phyloP scores from a whole-genome alignment of 2,113 vertebrate genomes.

The Daubentonia madagascariensis region DNA sequence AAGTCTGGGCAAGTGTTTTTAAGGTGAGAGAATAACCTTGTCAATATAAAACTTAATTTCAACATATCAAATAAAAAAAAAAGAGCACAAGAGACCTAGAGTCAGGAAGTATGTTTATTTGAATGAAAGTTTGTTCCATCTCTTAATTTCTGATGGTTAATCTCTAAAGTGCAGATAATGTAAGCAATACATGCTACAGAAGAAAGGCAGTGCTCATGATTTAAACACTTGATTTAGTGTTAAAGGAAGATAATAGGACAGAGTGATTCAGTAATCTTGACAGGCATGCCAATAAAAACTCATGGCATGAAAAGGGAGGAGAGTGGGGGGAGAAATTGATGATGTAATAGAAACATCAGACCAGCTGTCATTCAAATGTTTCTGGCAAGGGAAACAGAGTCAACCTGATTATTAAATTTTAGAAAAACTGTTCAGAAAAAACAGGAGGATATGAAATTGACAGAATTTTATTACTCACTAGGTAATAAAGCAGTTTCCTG shows the following conservation, averaged over 20 bases:
- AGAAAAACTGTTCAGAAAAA: neutral
- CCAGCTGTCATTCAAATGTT: neutral
- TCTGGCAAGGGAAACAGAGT: neutral
- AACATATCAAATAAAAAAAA: neutral
- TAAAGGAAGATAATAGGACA: neutral
- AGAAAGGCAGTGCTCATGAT: neutral
- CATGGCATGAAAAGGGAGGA: neutral
- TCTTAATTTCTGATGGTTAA: neutral
- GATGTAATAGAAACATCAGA: neutral
- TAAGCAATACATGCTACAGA: neutral
- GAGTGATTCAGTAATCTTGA: constrained; percentile 9
- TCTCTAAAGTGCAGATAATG: neutral
- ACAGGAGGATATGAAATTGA: neutral
- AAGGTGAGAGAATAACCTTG: neutral
- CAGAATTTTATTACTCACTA: neutral
- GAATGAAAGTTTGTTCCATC: neutral
- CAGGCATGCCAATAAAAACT: neutral
- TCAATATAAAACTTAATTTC: neutral
- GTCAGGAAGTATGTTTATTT: neutral
- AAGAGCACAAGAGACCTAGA: neutral
- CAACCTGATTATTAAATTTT: neutral
- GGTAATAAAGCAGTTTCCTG: neutral
- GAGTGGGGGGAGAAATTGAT: neutral
- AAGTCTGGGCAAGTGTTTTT: neutral
- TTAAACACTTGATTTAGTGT: neutral